Evolutionary conservation across 2,797 vertebrate genomes (phyloP), one percentile per base, ranked within the genome.

Genomic region (Micromesistius poutassou): DNA sequence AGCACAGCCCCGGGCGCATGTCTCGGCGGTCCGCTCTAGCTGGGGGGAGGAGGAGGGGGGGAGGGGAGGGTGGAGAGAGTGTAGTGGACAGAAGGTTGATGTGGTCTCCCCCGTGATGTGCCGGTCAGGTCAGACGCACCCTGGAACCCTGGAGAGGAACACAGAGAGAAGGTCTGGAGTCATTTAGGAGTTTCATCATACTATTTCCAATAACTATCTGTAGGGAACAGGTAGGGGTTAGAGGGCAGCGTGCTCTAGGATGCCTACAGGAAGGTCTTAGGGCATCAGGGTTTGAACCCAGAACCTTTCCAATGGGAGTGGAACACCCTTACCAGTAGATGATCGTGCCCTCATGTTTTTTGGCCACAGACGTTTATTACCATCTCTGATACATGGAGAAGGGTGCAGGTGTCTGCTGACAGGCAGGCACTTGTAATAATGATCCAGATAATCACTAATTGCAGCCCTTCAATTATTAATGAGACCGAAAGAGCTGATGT

Each of bases 1-100:
- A 91, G 90, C 85, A 81, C 86, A 87, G 91, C 89, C 84, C 92
- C 85, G 84, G 93, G 95, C 85, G 92, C 91, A 90, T 90, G 79
- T 85, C 92, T 31, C 88, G 74, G 74, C 84, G 82, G 82, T 86
- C 89, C 91, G 85, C 75, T 89, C 89, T 31, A 90, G 89, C 81
- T 83, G 90, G 87, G 81, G 84, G 8, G n/a, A 7, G 55, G 83
- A 90, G 87, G 81, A 84, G n/a, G 55, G 8, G 55, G 90, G 90
- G 83, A 74, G 90, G 87, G 90, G n/a, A 28, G 14, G 62, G 87
- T 91, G 81, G 87, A 79, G 75, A 87, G 77, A 85, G 46, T 28
- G 9, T 12, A 25, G 62, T 28, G 25, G 62, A 68, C n/a, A 6
- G 62, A 68, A 4, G n/a, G 7, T 68, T 28, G 55, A 62, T 68